Base-by-base conservation (phyloP, 2,797 vertebrate genomes). In the Chiroxiphia lanceolata region DNA sequence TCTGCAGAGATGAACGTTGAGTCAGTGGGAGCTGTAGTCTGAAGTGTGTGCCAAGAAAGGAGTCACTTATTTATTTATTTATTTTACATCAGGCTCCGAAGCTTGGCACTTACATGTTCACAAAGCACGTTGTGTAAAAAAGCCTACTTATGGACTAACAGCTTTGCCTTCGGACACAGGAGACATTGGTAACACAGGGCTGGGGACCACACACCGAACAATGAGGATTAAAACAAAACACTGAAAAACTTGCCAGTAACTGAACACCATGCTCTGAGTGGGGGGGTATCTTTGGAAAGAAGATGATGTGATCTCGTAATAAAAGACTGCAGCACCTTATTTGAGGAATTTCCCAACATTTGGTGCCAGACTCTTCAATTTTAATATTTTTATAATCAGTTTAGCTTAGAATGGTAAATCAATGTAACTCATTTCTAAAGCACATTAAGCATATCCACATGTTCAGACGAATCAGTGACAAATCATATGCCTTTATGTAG, bases 1-100 rank as follows among this genome's bases (percentile, higher is more conserved):
- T n/a, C 34, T 10, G 8, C 1, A 0, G 51, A 67, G n/a, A 15
- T n/a, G 36, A 57, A 53, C 0, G 0, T 27, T 40, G 50, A 36
- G n/a, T 25, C 34, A 23, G 11, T 22, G n/a, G 18, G 40, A 44
- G 31, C 33, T 84, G n/a, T 25, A 6, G 38, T 87, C 70, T 74
- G 53, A 69, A 61, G 63, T 3, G 3, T 48, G 47, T 67, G 70
- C 44, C 59, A 16, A 21, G 40, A 65, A 76, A 82, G 15, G 18
- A 57, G 19, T 11, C 11, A 67, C 22, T 36, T 36, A 25, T 34
- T 67, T 83, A 45, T 56, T 82, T 71, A 33, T 33, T 26, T 38
- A 13, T 33, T 63, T 63, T 60, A n/a, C 20, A 25, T 15, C 15
- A 20, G 40, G 13, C 19, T 89, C 27, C 21, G 11, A 54, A n/a